Evolutionary conservation across 2,888 invertebrate species (phyloP).

Genomic region (Sarcophaga variegata): DNA sequence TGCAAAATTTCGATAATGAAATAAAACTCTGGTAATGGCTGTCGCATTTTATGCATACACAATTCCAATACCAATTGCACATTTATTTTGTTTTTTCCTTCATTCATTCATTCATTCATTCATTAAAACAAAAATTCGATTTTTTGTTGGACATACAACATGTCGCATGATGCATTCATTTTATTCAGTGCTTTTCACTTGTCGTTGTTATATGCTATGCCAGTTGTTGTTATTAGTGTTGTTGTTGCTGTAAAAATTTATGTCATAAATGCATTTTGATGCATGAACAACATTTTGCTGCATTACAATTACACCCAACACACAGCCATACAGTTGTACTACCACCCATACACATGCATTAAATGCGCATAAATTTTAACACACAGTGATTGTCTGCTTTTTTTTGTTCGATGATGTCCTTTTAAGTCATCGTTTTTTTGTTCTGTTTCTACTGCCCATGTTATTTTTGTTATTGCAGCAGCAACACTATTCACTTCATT

Average conservation of each 20-base stretch:
- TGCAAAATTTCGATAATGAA: slow-evolving; percentile 78
- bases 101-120: slow-evolving; percentile 4
- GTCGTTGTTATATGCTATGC: not conserved
- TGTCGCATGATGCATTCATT: slow-evolving; percentile 52
- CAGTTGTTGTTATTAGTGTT: not conserved
- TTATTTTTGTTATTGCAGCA: not conserved
- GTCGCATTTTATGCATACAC: slow-evolving; percentile 61
- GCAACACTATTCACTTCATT: slow-evolving; percentile 57
- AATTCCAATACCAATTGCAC: slow-evolving; percentile 61
- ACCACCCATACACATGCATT: slow-evolving; percentile 27
- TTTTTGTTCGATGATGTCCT: slow-evolving; percentile 46
- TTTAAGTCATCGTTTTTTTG: slow-evolving; percentile 3
- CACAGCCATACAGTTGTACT: not conserved
- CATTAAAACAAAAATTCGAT: slow-evolving; percentile 2
- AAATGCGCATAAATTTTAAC: slow-evolving; percentile 61
- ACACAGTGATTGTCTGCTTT: slow-evolving; percentile 49
- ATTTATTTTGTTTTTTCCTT: slow-evolving; percentile 49
- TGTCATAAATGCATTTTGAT: slow-evolving; percentile 71
- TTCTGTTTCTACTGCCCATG: not conserved
- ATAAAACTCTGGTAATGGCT: slow-evolving; percentile 70
- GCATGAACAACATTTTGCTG: slow-evolving; percentile 57
- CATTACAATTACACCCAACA: slow-evolving; percentile 17
- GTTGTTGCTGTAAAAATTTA: slow-evolving; percentile 55
- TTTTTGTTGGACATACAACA: slow-evolving; percentile 13
- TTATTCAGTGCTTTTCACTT: slow-evolving; percentile 6